Conservation (phyloP, 2,797 vertebrate genomes). For the Decapterus maruadsi region DNA sequence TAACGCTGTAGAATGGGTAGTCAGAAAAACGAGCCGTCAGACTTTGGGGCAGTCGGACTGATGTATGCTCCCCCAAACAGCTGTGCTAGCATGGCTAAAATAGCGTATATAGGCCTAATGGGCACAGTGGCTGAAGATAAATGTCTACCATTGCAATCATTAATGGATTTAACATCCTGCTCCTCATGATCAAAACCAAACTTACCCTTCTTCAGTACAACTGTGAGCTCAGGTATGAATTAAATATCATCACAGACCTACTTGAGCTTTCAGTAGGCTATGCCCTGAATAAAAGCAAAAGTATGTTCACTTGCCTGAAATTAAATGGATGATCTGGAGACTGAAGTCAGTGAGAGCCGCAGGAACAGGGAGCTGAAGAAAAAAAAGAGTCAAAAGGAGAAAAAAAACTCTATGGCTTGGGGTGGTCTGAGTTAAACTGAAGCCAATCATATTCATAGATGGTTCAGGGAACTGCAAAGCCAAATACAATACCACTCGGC, state of each 20-base stretch:
- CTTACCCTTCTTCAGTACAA: not conserved
- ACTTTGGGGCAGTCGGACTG: no score
- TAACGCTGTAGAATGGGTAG: no score
- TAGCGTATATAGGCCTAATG: not conserved
- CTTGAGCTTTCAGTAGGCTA: not conserved
- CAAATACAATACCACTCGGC: conserved; percentile 13
- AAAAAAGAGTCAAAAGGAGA: no score
- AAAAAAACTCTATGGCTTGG: not conserved
- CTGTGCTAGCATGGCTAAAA: not conserved
- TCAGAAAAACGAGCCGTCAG: no score
- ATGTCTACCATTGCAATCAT: not conserved
- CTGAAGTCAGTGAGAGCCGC: not conserved
- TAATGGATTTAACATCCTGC: not conserved
- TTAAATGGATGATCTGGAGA: not conserved
- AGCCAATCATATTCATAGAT: conserved; percentile 23
- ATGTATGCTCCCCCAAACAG: no score
- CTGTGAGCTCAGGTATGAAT: not conserved
- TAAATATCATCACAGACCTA: not conserved
- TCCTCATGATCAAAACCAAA: not conserved
- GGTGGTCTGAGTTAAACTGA: not conserved
- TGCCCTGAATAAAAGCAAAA: not conserved
- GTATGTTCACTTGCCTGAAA: not conserved
- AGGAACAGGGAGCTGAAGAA: not conserved
- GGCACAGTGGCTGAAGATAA: not conserved
- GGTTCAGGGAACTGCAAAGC: conserved; percentile 19